A percentile compares a stretch with the other conserved stretches of the same genome.
Evolutionary conservation across 2,888 invertebrate genomes (phyloP).

Genomic region (Drosophila nr. perissopoda): DNA sequence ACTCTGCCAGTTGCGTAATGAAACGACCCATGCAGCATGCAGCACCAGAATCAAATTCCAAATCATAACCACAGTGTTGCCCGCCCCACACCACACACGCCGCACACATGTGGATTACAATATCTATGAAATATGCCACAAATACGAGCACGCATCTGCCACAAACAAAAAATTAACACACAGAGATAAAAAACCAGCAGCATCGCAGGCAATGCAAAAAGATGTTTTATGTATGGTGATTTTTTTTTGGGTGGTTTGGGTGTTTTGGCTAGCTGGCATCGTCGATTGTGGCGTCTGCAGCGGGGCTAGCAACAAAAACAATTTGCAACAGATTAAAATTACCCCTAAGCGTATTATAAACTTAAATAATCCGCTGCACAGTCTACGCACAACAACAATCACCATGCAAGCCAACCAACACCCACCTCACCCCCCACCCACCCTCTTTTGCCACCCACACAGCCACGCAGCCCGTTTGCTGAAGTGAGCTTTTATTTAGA

Average conservation of each 20-base stretch:
- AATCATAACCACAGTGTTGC: slow-evolving; percentile 40
- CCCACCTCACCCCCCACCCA: neutral
- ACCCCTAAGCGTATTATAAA: slow-evolving; percentile 83
- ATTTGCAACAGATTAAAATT: slow-evolving; percentile 85
- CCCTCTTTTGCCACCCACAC: neutral
- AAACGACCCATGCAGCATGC: slow-evolving; percentile 42
- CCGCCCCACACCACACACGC: neutral
- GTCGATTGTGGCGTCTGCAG: slow-evolving; percentile 17
- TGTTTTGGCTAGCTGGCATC: neutral
- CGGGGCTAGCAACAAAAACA: slow-evolving; percentile 74
- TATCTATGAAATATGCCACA: slow-evolving; percentile 76
- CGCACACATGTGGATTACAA: slow-evolving; percentile 52
- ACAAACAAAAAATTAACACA: slow-evolving; percentile 25
- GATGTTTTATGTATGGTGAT: slow-evolving; percentile 56
- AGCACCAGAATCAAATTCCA: slow-evolving; percentile 37
- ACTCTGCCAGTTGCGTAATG: slow-evolving; percentile 40
- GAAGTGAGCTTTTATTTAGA: slow-evolving; percentile 48
- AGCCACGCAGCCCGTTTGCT: neutral
- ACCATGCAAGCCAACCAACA: neutral
- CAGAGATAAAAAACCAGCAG: slow-evolving; percentile 6
- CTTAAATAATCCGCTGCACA: slow-evolving; percentile 76
- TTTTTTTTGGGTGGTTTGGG: neutral
- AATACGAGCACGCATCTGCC: slow-evolving; percentile 41
- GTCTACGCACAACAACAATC: slow-evolving; percentile 20
- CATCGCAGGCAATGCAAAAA: slow-evolving; percentile 43